phyloP scores from a whole-genome alignment of 2,888 invertebrate species.

The Norana najaformis region DNA sequence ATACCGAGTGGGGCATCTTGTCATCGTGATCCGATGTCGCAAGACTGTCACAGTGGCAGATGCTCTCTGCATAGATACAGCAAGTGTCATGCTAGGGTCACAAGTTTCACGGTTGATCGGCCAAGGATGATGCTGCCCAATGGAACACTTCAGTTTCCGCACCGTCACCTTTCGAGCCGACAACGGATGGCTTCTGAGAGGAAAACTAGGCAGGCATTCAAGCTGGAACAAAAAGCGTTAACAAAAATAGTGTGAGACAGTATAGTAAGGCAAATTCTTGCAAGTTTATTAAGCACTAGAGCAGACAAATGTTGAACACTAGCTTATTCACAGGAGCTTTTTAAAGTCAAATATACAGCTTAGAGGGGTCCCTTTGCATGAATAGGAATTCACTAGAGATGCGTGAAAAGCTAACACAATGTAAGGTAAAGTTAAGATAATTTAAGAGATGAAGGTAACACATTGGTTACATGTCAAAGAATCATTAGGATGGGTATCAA shows the following conservation, averaged over 20 bases:
- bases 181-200: background rate
- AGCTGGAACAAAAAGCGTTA: background rate
- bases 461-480: too few species aligned
- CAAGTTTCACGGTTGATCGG: background rate
- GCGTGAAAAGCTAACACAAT: too few species aligned
- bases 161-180: background rate
- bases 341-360: background rate
- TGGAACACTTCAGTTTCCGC: background rate
- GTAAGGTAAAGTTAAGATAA: too few species aligned
- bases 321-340: background rate
- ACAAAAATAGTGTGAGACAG: background rate
- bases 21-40: background rate
- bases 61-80: background rate
- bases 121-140: background rate
- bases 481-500: too few species aligned
- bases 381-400: too few species aligned
- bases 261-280: background rate
- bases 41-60: background rate
- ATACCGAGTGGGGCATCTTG: background rate
- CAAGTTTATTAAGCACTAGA: background rate
- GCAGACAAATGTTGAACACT: background rate
- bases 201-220: background rate
- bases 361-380: too few species aligned
- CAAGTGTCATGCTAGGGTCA: conserved; percentile 5
- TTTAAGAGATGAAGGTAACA: too few species aligned